Evolutionary conservation across 2,888 invertebrate genomes (phyloP), one percentile per base, ranked within the genome.

Genomic region (Dryomyza anilis): DNA sequence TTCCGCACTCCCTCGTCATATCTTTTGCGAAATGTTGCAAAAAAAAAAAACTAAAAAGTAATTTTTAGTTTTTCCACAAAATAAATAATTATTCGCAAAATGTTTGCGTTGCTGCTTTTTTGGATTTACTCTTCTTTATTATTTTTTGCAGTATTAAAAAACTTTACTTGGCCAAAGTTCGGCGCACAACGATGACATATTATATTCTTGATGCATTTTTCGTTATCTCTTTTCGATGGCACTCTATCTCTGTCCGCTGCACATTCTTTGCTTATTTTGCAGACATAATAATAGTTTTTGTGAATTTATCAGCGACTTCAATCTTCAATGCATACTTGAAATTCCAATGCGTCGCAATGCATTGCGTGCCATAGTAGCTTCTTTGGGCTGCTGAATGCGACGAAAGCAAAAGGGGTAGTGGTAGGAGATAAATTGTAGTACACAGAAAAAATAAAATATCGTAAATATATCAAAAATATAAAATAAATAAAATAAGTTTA

Each of bases 261-360:
- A 19, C n/a, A n/a, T n/a, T 10, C 21, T 33, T 2, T 12, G 23
- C 14, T n/a, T 45, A 12, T 62, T 53, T 45, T 45, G 25, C 21
- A 14, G 19, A 29, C 63, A 25, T 56, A 63, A 46, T 46, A 63
- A 63, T 63, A 29, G 52, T 39, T 58, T 63, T 58, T 57, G 30
- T 52, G 53, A 58, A 58, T 66, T 62, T 58, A 53, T 10, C 55
- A 36, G n/a, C 58, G 63, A 50, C 58, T 58, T 36, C 55, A 46
- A 52, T 33, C 27, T 36, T 46, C 10, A 16, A 59, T 21, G 48
- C 33, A 60, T 55, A 43, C 55, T 19, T 39, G 55, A 55, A 65
- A 65, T 56, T 65, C 27, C 39, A 52, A 36, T 53, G 53, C 53
- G 52, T 43, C 43, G 63, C 57, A 16, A 23, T 23, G 16, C 36